Percentiles rank a stretch among this genome's conserved stretches.
Conservation (phyloP, 2,113 vertebrate genomes). For the Nicator chloris region DNA sequence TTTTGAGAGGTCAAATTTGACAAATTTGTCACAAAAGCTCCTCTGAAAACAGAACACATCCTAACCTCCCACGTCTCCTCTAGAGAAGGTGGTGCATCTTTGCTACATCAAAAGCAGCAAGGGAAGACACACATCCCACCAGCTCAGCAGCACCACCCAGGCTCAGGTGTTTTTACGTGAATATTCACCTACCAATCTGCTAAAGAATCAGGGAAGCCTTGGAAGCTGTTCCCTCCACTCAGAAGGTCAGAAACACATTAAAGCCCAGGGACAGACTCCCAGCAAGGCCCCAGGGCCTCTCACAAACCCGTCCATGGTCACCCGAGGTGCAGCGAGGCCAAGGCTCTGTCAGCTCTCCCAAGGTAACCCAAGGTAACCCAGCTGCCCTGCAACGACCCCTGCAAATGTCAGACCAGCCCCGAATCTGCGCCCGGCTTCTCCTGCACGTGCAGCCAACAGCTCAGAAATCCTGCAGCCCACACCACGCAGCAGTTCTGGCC, state of each 20-base stretch:
- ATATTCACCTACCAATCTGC: neutral
- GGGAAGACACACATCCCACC: neutral
- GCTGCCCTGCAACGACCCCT: neutral
- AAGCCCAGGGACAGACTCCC: neutral
- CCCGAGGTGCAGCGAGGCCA: rapidly evolving
- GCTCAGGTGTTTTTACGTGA: neutral
- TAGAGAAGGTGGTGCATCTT: neutral
- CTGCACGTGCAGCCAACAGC: neutral
- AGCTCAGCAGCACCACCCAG: neutral
- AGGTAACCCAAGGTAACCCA: neutral
- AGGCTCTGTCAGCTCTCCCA: neutral
- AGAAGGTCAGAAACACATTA: neutral
- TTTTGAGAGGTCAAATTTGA: neutral
- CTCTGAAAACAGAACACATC: neutral
- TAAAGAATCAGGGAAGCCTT: neutral
- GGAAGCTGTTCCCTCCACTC: neutral
- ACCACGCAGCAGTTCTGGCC: rapidly evolving
- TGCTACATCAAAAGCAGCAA: neutral
- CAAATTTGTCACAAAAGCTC: neutral
- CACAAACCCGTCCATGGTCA: neutral
- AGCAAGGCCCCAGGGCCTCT: neutral
- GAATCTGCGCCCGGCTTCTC: rapidly evolving
- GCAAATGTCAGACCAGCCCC: neutral
- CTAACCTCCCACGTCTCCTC: neutral
- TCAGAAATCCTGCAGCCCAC: rapidly evolving